Percentiles rank a stretch among this genome's conserved stretches.
Conservation (phyloP, 2,888 invertebrate species). For the Dusona sp. region DNA sequence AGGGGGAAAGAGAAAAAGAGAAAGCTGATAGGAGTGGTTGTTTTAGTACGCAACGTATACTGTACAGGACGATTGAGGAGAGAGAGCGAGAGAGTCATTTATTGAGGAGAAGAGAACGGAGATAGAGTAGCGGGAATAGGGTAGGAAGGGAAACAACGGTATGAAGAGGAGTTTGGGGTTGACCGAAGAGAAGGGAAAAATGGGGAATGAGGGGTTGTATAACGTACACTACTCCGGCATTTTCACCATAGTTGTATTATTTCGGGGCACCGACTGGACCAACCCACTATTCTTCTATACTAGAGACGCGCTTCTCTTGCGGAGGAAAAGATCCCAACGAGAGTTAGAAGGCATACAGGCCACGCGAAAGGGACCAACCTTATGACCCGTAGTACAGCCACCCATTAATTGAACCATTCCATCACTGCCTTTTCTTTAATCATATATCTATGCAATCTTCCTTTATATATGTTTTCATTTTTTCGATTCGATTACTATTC, state of each 20-base stretch:
- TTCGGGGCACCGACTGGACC: conserved; percentile 63
- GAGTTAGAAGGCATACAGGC: conserved; percentile 27
- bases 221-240: conserved; percentile 59
- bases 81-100: conserved; percentile 48
- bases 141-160: conserved; percentile 13
- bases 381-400: conserved; percentile 17
- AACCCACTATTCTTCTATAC: conserved; percentile 43
- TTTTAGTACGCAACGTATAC: conserved; percentile 61
- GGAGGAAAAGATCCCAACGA: conserved; percentile 24
- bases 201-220: conserved; percentile 63
- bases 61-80: conserved; percentile 44
- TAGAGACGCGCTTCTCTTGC: neutral
- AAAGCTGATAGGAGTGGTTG: conserved; percentile 59
- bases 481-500: neutral
- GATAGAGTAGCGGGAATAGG: conserved; percentile 12
- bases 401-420: conserved; percentile 31
- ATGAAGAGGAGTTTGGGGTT: conserved; percentile 48
- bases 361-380: conserved; percentile 16
- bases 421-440: neutral
- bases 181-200: conserved; percentile 58
- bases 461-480: neutral
- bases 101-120: conserved; percentile 45
- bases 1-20: conserved; percentile 2
- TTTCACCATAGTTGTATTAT: conserved; percentile 62
- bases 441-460: neutral